phyloP scores from a whole-genome alignment of 2,888 invertebrate genomes.

The Pheosia gnoma region DNA sequence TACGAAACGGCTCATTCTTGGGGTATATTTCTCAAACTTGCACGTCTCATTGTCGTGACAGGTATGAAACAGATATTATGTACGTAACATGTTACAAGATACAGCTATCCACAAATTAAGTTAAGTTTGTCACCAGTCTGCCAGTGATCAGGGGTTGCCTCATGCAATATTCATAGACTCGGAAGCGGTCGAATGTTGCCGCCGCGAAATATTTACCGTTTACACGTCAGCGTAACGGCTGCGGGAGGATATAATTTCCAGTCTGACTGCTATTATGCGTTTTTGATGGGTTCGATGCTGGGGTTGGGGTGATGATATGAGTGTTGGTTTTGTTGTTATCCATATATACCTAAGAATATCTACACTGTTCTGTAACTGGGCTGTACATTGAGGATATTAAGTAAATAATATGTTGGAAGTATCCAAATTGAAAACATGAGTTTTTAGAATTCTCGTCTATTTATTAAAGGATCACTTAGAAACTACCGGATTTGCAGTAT shows the following conservation, averaged over 20 bases:
- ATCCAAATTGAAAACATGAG: too few species aligned
- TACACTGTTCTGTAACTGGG: too few species aligned
- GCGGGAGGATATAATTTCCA: conserved; percentile 41
- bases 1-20: too few species aligned
- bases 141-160: conserved; percentile 50
- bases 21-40: too few species aligned
- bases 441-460: too few species aligned
- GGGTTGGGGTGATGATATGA: conserved; percentile 27
- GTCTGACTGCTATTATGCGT: conserved; percentile 2
- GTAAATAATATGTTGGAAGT: too few species aligned
- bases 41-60: too few species aligned
- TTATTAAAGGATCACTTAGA: too few species aligned
- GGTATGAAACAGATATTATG: background rate
- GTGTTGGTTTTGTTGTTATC: background rate
- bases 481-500: too few species aligned
- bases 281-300: conserved; percentile 28
- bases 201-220: conserved; percentile 58
- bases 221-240: conserved; percentile 44
- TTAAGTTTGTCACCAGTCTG: conserved; percentile 23
- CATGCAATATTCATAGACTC: conserved; percentile 64
- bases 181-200: conserved; percentile 35
- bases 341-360: too few species aligned
- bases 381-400: too few species aligned
- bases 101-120: conserved; percentile 34
- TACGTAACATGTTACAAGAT: conserved; percentile 28